A percentile compares a stretch with the other conserved stretches of the same genome.
phyloP scores from a whole-genome alignment of 2,113 vertebrate genomes.

The Poeciliopsis occidentalis region DNA sequence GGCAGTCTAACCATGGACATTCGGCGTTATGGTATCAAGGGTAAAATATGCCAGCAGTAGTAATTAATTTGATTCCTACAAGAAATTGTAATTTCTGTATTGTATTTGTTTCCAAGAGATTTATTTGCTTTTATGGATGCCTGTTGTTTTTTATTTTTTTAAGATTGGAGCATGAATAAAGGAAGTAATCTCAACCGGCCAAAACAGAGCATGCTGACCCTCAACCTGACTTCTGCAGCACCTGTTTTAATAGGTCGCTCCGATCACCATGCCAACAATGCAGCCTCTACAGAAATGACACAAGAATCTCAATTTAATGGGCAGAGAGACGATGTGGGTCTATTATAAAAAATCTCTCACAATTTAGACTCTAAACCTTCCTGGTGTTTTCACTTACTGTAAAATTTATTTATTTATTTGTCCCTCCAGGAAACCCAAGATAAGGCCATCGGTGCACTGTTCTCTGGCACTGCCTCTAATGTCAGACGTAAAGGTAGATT shows the following conservation, averaged over 20 bases:
- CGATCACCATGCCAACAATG: conserved; percentile 81
- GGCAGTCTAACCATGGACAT: conserved; percentile 91
- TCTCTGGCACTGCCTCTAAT: conserved; percentile 67
- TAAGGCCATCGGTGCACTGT: conserved; percentile 78
- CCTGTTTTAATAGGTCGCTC: conserved; percentile 87
- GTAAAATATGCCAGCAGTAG: conserved; percentile 68
- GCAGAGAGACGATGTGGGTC: conserved; percentile 83
- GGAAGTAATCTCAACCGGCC: conserved; percentile 82
- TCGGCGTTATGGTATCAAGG: conserved; percentile 88
- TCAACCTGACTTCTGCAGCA: conserved; percentile 90
- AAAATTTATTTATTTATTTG: neutral
- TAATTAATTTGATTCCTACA: neutral
- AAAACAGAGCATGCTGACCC: conserved; percentile 86
- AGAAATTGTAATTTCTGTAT: neutral
- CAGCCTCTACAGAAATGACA: conserved; percentile 54
- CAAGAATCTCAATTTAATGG: conserved; percentile 71
- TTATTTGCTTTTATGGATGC: neutral
- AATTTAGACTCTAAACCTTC: neutral
- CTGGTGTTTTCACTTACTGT: neutral
- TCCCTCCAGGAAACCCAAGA: conserved; percentile 75
- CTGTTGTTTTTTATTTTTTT: conserved; percentile 26
- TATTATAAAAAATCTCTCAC: neutral
- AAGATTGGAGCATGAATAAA: conserved; percentile 84
- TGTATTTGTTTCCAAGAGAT: neutral
- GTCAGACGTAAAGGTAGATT: conserved; percentile 86